These are phyloP conservation scores for Guaruba guarouba DNA, from an alignment of 2,113 vertebrate genomes.

Conservation along the genomic window DNA sequence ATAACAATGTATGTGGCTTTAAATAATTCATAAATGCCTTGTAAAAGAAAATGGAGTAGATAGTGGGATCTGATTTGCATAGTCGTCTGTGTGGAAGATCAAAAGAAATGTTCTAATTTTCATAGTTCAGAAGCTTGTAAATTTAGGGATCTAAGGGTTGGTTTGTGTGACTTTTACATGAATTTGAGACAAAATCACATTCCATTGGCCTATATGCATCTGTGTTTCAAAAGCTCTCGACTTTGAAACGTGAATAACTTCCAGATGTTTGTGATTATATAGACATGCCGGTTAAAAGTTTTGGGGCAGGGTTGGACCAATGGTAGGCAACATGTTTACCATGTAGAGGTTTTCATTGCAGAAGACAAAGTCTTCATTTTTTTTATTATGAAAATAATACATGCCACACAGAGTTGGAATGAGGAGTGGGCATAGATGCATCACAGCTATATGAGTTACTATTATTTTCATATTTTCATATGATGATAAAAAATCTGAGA, in stretches of 20 bases:
- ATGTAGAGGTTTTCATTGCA: neutral
- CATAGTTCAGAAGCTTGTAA: neutral
- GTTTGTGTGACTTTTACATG: neutral
- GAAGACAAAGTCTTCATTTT: neutral
- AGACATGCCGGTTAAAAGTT: neutral
- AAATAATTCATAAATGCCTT: neutral
- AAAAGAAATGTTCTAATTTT: neutral
- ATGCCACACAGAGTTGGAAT: neutral
- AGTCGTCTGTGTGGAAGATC: neutral
- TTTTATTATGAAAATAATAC: neutral
- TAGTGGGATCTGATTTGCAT: neutral
- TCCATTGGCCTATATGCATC: neutral
- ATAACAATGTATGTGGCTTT: neutral
- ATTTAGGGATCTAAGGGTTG: neutral
- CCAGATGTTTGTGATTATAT: neutral
- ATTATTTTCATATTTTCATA: neutral
- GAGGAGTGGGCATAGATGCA: rapidly evolving
- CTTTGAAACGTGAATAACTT: neutral
- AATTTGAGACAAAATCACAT: neutral
- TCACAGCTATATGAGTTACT: neutral
- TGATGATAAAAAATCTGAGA: neutral
- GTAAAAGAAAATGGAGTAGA: neutral
- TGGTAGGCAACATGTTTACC: neutral
- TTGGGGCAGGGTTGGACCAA: neutral
- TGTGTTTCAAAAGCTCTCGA: neutral